These are phyloP conservation scores for Sebastes goodei DNA, from an alignment of 2,797 vertebrate genomes.

Conservation along the genomic window DNA sequence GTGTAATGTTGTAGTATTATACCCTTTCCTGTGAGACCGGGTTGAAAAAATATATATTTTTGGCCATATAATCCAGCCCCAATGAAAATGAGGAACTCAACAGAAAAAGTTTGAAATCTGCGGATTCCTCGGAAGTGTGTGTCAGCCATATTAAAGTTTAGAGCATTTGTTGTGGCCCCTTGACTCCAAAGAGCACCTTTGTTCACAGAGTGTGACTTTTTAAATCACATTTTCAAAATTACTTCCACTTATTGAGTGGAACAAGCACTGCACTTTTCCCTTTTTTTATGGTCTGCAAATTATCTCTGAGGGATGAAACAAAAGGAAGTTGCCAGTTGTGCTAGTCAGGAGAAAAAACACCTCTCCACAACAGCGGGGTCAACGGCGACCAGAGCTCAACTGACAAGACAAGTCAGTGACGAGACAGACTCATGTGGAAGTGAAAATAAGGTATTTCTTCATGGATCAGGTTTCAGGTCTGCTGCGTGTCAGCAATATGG, in stretches of 20 bases:
- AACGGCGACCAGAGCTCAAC: neutral
- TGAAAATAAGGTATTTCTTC: neutral
- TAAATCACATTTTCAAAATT: slow-evolving; percentile 8
- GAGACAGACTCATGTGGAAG: neutral
- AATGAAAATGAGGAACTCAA: no score
- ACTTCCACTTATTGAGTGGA: slow-evolving; percentile 21
- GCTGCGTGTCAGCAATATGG: slow-evolving; percentile 8
- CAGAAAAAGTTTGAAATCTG: neutral
- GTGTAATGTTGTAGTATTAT: no score
- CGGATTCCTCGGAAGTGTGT: neutral
- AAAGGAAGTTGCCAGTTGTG: neutral
- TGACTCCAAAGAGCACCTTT: slow-evolving; percentile 3
- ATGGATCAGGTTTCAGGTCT: slow-evolving; percentile 2
- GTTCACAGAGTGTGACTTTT: neutral
- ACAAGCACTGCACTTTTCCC: neutral
- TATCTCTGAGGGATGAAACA: neutral
- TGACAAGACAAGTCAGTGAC: neutral
- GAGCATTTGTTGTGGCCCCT: slow-evolving; percentile 1
- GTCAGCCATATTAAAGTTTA: neutral
- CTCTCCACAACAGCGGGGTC: slow-evolving; percentile 13
- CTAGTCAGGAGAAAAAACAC: neutral
- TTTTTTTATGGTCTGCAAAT: neutral
- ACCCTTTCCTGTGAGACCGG: no score
- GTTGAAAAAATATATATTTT: no score
- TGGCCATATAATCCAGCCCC: no score